Evolutionary conservation across 1,140 invertebrate species (phyloP).

Genomic region (Penaeus vannamei): DNA sequence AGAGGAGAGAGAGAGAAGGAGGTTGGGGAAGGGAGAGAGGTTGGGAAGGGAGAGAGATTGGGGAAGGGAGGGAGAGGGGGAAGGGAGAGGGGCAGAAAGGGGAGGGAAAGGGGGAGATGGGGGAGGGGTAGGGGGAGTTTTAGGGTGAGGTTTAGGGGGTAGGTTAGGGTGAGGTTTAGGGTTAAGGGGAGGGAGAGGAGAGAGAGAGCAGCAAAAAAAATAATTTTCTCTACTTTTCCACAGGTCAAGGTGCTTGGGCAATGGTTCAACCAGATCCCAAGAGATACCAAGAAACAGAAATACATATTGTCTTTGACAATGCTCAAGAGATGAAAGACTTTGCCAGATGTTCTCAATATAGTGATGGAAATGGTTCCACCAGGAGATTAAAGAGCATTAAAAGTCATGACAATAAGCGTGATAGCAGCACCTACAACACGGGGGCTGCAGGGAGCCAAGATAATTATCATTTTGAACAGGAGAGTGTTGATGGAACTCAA

Average conservation of each 20-base stretch:
- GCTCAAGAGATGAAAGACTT: slow-evolving; percentile 77
- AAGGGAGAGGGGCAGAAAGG: neutral
- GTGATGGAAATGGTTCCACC: neutral
- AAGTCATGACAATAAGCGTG: neutral
- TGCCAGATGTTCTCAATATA: neutral
- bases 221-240: neutral
- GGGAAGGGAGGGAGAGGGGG: neutral
- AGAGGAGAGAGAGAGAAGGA: neutral
- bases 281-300: slow-evolving; percentile 86
- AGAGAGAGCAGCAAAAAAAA: neutral
- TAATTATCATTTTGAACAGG: too few species aligned
- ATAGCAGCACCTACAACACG: neutral
- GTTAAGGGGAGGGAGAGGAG: too few species aligned
- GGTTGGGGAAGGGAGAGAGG: neutral
- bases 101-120: neutral
- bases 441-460: neutral
- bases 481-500: too few species aligned
- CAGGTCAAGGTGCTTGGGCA: slow-evolving; percentile 47
- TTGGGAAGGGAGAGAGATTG: neutral
- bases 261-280: slow-evolving; percentile 84
- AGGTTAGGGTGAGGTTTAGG: too few species aligned
- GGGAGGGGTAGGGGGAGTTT: too few species aligned
- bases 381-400: too few species aligned
- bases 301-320: slow-evolving; percentile 86
- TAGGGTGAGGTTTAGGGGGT: too few species aligned